Evolutionary conservation across 2,797 vertebrate genomes (phyloP), one percentile per base, ranked within the genome.

Genomic region (Hemibagrus guttatus): DNA sequence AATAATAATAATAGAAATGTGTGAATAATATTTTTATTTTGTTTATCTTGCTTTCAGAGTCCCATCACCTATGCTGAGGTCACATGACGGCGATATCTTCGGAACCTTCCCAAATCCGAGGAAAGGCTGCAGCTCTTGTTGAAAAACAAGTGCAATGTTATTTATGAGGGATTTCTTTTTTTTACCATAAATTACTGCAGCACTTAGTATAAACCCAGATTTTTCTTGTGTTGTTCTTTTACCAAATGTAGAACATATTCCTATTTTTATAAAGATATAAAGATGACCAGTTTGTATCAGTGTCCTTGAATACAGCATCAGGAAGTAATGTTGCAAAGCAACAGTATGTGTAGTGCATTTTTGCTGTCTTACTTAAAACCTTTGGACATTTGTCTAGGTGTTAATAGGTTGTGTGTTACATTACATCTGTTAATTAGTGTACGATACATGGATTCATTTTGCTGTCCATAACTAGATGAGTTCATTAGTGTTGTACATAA

Each of bases 1-100:
- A 79, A 28, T 58, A 79, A 28, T 35, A 58, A 23, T 16, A 11
- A n/a, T 75, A 56, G 26, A 16, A 76, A n/a, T 79, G 31, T 66
- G 58, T 54, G 21, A 31, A 21, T 68, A 21, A 58, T 69, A 26
- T 58, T 54, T 4, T 4, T 83, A 11, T 69, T 89, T 16, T 59
- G n/a, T 28, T 86, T 83, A 84, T 83, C 83, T 49, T 35, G 84
- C 66, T 91, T 93, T 28, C 91, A 98, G 97, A 97, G 96, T 95
- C 96, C 97, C 90, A 95, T 96, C 94, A 95, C 96, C 93, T 96
- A 96, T 86, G 96, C 97, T 72, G 97, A 98, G 94, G 96, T 98
- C 95, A 98, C 97, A 97, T 98, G 97, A 98, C 97, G 94, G 92
- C 93, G 95, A 96, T 0, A 66, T 80, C 61, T 23, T 14, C 0